Evolutionary conservation across 2,888 invertebrate genomes (phyloP), one percentile per base, ranked within the genome.

Genomic region (Antitype chi): DNA sequence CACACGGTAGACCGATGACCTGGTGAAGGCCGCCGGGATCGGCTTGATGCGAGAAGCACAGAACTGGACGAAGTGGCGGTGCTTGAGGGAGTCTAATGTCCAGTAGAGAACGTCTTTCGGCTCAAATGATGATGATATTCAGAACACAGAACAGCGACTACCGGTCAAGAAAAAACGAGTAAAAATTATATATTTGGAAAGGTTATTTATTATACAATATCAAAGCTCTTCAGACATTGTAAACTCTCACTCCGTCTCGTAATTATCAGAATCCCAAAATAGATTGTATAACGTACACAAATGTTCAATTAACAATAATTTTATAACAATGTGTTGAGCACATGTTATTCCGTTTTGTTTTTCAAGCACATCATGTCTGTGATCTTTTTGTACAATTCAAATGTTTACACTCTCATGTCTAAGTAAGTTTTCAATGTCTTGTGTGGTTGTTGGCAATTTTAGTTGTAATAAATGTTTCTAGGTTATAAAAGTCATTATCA

Each of bases 301-400:
- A 84, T 74, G 81, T 72, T 62, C 13, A 32, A 81, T 77, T 81
- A 83, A 83, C 82, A 83, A 82, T 82, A 81, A 73, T 81, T 70
- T 77, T n/a, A 75, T 84, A 81, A 82, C 85, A 83, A 85, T 85
- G 77, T 83, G 82, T 28, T 5, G 43, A 17, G 70, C 82, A 83
- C 73, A 81, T 83, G 82, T 81, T 84, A 52, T 64, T 43, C 62
- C 17, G 62, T 70, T 74, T 84, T 80, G 71, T 82, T 82, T 84
- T 80, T 43, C 25, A 62, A 70, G 25, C 55, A 43, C 66, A 67
- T 70, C 77, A 63, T 64, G 70, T 47, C 63, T 70, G 82, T 77
- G 83, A 74, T 83, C 82, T 60, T 83, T 85, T 83, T 85, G 78
- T 74, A 60, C 53, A 67, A 67, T 81, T 47, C 49, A 55, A 53